Conservation (phyloP, 1,140 invertebrate species). For the Globodera rostochiensis region DNA sequence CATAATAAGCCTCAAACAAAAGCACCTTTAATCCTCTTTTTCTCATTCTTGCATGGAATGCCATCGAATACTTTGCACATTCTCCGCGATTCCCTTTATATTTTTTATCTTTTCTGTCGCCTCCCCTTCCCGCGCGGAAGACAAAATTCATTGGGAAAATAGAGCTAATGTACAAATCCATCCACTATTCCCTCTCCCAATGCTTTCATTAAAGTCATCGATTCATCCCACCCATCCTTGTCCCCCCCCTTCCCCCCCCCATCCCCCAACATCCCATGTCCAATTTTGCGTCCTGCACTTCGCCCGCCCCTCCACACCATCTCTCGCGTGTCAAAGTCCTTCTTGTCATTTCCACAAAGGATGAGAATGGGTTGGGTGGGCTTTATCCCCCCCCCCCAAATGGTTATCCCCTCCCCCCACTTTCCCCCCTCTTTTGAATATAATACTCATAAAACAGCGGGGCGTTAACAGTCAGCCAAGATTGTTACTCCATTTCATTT, state of each 20-base stretch:
- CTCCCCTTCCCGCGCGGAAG: not conserved
- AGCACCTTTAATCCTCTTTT: too few relatives aligned
- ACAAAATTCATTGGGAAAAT: not conserved
- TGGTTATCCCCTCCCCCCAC: not conserved
- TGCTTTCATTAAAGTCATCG: conserved; percentile 16
- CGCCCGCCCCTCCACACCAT: not conserved
- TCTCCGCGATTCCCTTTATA: not conserved
- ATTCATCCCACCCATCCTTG: conserved; percentile 4
- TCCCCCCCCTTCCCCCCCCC: not conserved
- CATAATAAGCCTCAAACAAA: too few relatives aligned
- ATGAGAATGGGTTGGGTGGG: not conserved
- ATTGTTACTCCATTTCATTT: too few relatives aligned
- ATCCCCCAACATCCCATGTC: not conserved
- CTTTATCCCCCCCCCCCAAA: not conserved
- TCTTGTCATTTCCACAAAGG: conserved; percentile 10
- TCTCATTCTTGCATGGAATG: too few relatives aligned
- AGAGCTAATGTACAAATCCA: conserved; percentile 6
- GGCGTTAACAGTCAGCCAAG: too few relatives aligned
- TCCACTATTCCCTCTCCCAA: not conserved
- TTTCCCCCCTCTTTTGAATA: not conserved
- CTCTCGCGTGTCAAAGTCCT: conserved; percentile 14
- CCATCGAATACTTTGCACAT: too few relatives aligned
- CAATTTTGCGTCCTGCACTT: not conserved
- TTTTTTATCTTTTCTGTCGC: not conserved
- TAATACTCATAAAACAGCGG: too few relatives aligned